phyloP scores from a whole-genome alignment of 2,888 invertebrate species.

The Beris morrisii region DNA sequence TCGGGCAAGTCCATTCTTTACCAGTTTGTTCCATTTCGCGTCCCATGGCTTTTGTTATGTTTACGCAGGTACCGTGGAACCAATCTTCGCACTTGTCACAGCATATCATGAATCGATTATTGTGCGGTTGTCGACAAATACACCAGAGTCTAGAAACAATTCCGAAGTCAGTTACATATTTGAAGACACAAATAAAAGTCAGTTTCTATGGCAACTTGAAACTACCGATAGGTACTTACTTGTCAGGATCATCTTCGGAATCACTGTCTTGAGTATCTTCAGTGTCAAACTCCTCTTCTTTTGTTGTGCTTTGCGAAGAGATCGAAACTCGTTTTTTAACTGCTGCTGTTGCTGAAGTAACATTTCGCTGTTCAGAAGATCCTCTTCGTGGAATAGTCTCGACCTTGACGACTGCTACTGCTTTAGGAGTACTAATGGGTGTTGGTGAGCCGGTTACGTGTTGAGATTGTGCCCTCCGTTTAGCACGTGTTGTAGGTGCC shows the following conservation, averaged over 20 bases:
- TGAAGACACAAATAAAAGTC: not conserved
- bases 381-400: slow-evolving; percentile 19
- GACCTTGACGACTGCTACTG: slow-evolving; percentile 39
- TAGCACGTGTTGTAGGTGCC: slow-evolving; percentile 78
- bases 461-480: slow-evolving; percentile 57
- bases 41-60: slow-evolving; percentile 87
- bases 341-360: not conserved
- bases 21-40: slow-evolving; percentile 89
- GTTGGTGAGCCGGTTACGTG: slow-evolving; percentile 10
- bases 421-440: slow-evolving; percentile 40
- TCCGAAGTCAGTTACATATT: slow-evolving; percentile 1
- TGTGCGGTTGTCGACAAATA: slow-evolving; percentile 92
- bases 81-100: slow-evolving; percentile 95
- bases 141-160: slow-evolving; percentile 75
- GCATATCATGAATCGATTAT: slow-evolving; percentile 96
- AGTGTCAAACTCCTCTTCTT: slow-evolving; percentile 38
- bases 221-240: slow-evolving; percentile 51
- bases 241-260: slow-evolving; percentile 92
- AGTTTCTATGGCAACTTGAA: too few species aligned
- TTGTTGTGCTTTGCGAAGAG: slow-evolving; percentile 29
- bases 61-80: slow-evolving; percentile 98
- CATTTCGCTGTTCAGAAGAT: slow-evolving; percentile 12
- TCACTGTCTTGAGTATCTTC: slow-evolving; percentile 60
- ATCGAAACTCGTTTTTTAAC: slow-evolving; percentile 34
- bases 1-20: slow-evolving; percentile 87